Conservation (phyloP, 2,113 vertebrate genomes). For the Bubalus kerabau region DNA sequence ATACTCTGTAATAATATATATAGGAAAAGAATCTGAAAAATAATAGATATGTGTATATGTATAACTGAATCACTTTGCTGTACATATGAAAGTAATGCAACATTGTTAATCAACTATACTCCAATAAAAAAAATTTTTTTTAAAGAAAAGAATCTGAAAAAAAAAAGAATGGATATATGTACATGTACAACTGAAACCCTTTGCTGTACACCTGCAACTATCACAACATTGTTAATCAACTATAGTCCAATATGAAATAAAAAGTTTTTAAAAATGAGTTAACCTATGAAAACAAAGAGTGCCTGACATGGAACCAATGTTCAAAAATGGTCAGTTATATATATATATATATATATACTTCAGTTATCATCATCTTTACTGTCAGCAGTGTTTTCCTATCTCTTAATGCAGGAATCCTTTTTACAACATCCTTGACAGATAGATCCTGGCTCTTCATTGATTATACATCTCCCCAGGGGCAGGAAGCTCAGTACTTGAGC, state of each 20-base stretch:
- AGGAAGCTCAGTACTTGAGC: not conserved
- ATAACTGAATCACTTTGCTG: not conserved
- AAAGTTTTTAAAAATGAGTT: not conserved
- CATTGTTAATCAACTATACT: not conserved
- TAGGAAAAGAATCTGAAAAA: not conserved
- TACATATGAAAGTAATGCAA: not conserved
- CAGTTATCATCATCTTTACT: not conserved
- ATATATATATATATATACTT: too few species aligned
- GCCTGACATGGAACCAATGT: not conserved
- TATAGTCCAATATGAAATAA: not conserved
- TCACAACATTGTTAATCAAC: not conserved
- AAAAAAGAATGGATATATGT: not conserved
- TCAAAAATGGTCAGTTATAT: not conserved
- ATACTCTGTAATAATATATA: not conserved
- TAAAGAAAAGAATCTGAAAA: not conserved
- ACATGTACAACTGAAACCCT: not conserved
- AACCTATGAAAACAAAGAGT: not conserved
- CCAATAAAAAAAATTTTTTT: not conserved
- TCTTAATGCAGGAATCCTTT: slow-evolving; percentile 32
- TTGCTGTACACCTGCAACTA: not conserved
- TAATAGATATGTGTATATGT: not conserved
- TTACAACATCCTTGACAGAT: slow-evolving; percentile 29
- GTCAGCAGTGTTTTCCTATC: not conserved
- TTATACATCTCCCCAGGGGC: not conserved
- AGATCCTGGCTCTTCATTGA: not conserved